Conservation (phyloP, 2,888 invertebrate genomes). For the Sesia bembeciformis region DNA sequence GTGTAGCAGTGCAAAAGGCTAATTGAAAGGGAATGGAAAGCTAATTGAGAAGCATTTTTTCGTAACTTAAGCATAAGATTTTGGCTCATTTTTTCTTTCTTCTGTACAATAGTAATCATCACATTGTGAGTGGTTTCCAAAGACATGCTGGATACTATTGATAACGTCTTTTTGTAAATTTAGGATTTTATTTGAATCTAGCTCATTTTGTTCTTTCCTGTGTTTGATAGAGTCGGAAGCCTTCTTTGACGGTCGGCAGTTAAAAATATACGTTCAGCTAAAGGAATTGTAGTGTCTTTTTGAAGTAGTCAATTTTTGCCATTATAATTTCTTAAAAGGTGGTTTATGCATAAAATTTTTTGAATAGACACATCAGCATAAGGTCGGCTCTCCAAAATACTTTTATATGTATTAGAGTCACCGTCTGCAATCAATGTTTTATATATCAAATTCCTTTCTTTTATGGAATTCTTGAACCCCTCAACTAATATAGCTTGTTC, state of each 20-base stretch:
- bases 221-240: background rate
- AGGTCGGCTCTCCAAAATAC: conserved; percentile 9
- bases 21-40: background rate
- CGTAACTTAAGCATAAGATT: background rate
- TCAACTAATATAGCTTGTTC: conserved; percentile 1
- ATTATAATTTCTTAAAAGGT: conserved; percentile 8
- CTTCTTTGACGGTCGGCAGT: conserved; percentile 6
- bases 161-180: background rate
- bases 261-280: conserved; percentile 7
- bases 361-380: conserved; percentile 5
- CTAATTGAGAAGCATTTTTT: background rate
- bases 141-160: background rate
- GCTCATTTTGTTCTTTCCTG: background rate
- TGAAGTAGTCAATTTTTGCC: conserved; percentile 7
- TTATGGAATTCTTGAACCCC: conserved; percentile 1
- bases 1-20: background rate
- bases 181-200: background rate
- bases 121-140: background rate
- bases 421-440: conserved; percentile 1
- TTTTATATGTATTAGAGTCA: too few relatives aligned
- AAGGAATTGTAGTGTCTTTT: background rate
- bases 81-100: background rate
- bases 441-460: background rate
- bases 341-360: conserved; percentile 10
- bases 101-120: background rate